Percentiles rank a stretch among this genome's conserved stretches.
Evolutionary conservation across 2,113 vertebrate species (phyloP).

Genomic region (Takifugu flavidus): DNA sequence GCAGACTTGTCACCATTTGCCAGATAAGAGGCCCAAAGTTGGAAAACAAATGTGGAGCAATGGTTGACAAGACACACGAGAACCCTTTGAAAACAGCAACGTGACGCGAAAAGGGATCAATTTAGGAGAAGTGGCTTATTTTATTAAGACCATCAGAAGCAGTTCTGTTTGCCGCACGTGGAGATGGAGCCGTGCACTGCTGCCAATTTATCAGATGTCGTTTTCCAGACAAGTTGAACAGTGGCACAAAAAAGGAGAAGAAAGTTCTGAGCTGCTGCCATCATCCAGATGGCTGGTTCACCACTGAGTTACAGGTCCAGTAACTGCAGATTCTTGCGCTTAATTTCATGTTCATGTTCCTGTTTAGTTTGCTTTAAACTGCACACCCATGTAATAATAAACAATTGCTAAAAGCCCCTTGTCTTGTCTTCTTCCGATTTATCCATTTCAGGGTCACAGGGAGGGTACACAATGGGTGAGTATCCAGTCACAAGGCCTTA

Average conservation of each 20-base stretch:
- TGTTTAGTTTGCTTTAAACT: too few relatives aligned
- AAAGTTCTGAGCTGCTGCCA: constrained; percentile 21
- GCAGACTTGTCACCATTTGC: constrained; percentile 35
- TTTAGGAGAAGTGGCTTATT: constrained; percentile 2
- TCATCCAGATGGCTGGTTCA: constrained; percentile 24
- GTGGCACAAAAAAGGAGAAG: constrained; percentile 18
- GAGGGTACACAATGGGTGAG: too few relatives aligned
- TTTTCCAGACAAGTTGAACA: constrained; percentile 43
- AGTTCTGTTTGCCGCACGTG: constrained; percentile 27
- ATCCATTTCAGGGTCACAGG: too few relatives aligned
- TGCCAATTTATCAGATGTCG: constrained; percentile 46
- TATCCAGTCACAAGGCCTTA: too few relatives aligned
- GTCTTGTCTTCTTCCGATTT: too few relatives aligned
- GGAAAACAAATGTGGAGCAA: constrained; percentile 1
- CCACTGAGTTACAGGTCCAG: neutral
- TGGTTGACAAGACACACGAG: constrained; percentile 13
- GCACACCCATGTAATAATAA: neutral
- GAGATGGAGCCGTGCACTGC: constrained; percentile 31
- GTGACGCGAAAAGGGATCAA: neutral
- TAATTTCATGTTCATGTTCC: too few relatives aligned
- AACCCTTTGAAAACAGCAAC: constrained; percentile 13
- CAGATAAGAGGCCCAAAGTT: constrained; percentile 15
- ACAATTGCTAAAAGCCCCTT: neutral
- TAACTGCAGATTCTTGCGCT: too few relatives aligned
- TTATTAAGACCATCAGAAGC: constrained; percentile 45